Evolutionary conservation across 2,113 vertebrate genomes (phyloP).

Genomic region (Neomonachus schauinslandi): DNA sequence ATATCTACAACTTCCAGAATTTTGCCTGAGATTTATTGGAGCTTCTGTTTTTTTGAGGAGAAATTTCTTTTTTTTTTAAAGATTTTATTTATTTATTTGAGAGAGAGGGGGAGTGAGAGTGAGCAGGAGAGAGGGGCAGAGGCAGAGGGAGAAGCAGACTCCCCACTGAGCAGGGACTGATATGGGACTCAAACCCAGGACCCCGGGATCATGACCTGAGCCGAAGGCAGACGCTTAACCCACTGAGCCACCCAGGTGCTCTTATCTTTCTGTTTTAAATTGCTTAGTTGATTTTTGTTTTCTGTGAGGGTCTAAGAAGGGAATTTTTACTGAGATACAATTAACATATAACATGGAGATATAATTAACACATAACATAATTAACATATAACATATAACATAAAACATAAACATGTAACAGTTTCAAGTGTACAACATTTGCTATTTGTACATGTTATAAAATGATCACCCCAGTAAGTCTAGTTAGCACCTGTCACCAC

Average conservation of each 20-base stretch:
- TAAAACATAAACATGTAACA: not conserved
- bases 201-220: not conserved
- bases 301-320: not conserved
- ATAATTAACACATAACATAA: not conserved
- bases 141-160: not conserved
- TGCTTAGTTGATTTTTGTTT: conserved; percentile 24
- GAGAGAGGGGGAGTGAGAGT: not conserved
- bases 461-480: not conserved
- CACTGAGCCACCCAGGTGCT: not conserved
- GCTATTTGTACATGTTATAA: not conserved
- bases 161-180: not conserved
- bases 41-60: not conserved
- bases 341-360: not conserved
- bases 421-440: not conserved
- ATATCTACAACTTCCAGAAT: not conserved
- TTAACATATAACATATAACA: not conserved
- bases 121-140: not conserved
- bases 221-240: not conserved
- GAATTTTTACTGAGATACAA: not conserved
- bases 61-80: not conserved
- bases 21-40: not conserved
- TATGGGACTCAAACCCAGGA: not conserved
- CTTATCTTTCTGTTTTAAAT: not conserved
- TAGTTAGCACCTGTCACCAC: not conserved
- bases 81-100: not conserved